Conservation (phyloP, 2,113 vertebrate species). For the Embiotoca jacksoni region DNA sequence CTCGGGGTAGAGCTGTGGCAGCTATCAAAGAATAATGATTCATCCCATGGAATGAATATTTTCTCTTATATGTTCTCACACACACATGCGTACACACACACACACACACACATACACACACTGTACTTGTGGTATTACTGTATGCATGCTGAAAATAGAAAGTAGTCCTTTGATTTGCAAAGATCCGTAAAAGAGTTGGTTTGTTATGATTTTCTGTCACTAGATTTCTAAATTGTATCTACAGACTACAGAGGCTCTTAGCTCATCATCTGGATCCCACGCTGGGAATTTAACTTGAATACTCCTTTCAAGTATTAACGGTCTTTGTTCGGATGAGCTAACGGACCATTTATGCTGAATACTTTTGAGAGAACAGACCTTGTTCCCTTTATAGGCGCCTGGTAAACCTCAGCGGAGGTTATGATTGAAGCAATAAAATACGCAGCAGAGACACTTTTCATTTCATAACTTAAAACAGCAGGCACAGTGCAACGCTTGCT, state of each 20-base stretch:
- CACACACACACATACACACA: neutral
- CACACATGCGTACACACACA: constrained; percentile 7
- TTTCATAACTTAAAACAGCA: neutral
- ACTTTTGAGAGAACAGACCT: constrained; percentile 30
- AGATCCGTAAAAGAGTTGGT: neutral
- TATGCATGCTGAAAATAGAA: constrained; percentile 29
- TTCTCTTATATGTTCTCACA: constrained; percentile 22
- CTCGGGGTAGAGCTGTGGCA: constrained; percentile 35
- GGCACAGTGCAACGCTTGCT: neutral
- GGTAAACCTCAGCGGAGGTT: constrained; percentile 24
- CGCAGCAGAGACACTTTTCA: neutral
- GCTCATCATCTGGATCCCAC: neutral
- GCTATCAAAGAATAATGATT: constrained; percentile 55
- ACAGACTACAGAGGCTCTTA: neutral
- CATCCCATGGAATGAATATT: constrained; percentile 28
- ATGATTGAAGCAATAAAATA: constrained; percentile 10
- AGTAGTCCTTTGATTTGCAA: neutral
- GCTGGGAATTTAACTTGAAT: constrained; percentile 2
- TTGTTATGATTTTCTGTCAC: constrained; percentile 6
- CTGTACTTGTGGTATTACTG: neutral
- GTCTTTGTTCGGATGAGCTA: constrained; percentile 7
- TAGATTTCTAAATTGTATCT: neutral
- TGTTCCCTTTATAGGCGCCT: constrained; percentile 1
- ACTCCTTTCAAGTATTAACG: neutral
- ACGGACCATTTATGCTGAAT: constrained; percentile 14